phyloP scores from a whole-genome alignment of 2,888 invertebrate genomes.

The Scelioninae gen. 2 region DNA sequence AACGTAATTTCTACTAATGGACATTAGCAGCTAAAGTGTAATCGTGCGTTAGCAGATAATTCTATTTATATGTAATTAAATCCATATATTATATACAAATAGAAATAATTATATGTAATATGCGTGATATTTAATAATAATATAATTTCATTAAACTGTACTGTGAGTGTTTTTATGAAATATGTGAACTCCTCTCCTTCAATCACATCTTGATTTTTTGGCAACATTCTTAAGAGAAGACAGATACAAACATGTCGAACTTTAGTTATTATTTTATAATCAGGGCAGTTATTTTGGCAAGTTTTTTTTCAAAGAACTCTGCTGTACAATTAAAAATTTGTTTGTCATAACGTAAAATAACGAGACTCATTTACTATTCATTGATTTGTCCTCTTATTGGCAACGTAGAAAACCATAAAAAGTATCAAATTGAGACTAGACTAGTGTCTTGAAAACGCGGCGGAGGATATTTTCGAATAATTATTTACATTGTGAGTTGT shows the following conservation, averaged over 20 bases:
- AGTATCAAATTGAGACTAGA: slow-evolving; percentile 68
- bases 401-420: slow-evolving; percentile 67
- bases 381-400: slow-evolving; percentile 62
- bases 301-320: slow-evolving; percentile 12
- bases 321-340: not conserved
- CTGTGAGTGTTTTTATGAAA: too few relatives aligned
- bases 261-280: slow-evolving; percentile 4
- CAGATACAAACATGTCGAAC: slow-evolving; percentile 20
- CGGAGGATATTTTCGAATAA: slow-evolving; percentile 40
- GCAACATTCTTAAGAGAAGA: slow-evolving; percentile 24
- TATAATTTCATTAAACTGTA: too few relatives aligned
- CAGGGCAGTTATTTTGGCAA: slow-evolving; percentile 30
- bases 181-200: too few relatives aligned
- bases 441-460: slow-evolving; percentile 63
- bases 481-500: slow-evolving; percentile 27
- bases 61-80: too few relatives aligned
- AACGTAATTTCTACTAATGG: too few relatives aligned
- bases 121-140: too few relatives aligned
- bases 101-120: too few relatives aligned
- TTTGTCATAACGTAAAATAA: slow-evolving; percentile 30
- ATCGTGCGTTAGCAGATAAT: too few relatives aligned
- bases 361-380: slow-evolving; percentile 54
- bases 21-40: too few relatives aligned
- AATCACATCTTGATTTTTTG: slow-evolving; percentile 38
- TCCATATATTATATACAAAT: too few relatives aligned